Percentiles rank a stretch among this genome's conserved stretches.
phyloP scores from a whole-genome alignment of 2,113 vertebrate species.

The Cnemophilus loriae region DNA sequence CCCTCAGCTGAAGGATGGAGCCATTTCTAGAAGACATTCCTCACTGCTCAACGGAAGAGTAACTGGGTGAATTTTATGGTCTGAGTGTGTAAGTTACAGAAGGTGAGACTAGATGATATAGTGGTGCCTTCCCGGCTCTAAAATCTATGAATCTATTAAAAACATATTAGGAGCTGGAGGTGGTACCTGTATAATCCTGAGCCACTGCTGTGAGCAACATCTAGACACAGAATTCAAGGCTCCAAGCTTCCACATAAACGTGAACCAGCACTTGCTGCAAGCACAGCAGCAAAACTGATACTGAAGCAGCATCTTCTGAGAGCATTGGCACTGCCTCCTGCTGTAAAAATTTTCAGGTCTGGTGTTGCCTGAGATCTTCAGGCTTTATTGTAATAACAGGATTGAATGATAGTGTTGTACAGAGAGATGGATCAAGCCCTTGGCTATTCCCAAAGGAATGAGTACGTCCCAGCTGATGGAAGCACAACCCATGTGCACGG shows the following conservation, averaged over 20 bases:
- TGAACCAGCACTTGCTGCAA: background rate
- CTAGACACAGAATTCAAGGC: background rate
- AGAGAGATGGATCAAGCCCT: background rate
- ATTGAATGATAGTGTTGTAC: background rate
- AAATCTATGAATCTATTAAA: background rate
- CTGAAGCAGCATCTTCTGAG: background rate
- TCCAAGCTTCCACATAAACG: background rate
- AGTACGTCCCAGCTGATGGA: background rate
- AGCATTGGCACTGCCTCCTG: background rate
- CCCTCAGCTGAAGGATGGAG: background rate
- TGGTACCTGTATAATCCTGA: background rate
- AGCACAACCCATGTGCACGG: fast-evolving
- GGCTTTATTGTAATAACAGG: background rate
- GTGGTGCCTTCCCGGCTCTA: background rate
- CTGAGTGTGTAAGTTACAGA: background rate
- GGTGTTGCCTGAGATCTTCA: background rate
- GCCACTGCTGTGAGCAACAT: background rate
- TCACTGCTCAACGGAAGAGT: background rate
- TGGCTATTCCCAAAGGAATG: background rate
- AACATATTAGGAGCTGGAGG: background rate
- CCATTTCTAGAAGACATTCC: background rate
- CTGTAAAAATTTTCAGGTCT: background rate
- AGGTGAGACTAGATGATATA: background rate
- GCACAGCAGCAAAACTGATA: background rate
- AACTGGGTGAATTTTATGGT: background rate